These are phyloP conservation scores for Apeltes quadracus DNA, from an alignment of 2,113 vertebrate genomes.

Conservation along the genomic window DNA sequence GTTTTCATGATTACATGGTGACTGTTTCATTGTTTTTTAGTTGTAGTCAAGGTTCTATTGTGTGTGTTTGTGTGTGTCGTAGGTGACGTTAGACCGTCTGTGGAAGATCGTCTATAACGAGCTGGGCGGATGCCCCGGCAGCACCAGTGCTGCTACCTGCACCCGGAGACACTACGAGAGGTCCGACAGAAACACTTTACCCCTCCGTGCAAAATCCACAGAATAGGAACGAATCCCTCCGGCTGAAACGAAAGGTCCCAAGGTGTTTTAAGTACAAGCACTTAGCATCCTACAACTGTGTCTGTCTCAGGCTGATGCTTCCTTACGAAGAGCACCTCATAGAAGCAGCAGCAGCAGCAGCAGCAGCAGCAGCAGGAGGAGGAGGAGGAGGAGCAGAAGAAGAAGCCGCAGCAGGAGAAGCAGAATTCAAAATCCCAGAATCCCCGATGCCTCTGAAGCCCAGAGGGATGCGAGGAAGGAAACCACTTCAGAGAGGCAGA, in stretches of 20 bases:
- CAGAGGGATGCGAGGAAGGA: constrained; percentile 61
- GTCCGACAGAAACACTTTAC: constrained; percentile 42
- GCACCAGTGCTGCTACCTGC: constrained; percentile 86
- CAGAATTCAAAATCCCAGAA: constrained; percentile 69
- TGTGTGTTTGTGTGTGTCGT: constrained; percentile 4
- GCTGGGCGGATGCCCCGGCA: constrained; percentile 83
- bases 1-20: neutral
- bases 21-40: neutral
- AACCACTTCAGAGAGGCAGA: constrained; percentile 55
- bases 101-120: constrained; percentile 86
- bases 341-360: constrained; percentile 52
- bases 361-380: constrained; percentile 63
- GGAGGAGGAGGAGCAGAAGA: neutral
- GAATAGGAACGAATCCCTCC: neutral
- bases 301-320: constrained; percentile 74
- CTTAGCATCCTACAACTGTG: neutral
- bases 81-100: constrained; percentile 81
- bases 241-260: neutral
- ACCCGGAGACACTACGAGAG: constrained; percentile 85
- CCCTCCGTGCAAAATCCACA: neutral
- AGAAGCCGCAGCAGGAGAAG: no score
- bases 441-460: constrained; percentile 27
- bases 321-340: constrained; percentile 79
- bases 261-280: neutral
- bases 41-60: neutral